Conservation (phyloP, 1,140 invertebrate genomes). For the Nasonia longicornis region DNA sequence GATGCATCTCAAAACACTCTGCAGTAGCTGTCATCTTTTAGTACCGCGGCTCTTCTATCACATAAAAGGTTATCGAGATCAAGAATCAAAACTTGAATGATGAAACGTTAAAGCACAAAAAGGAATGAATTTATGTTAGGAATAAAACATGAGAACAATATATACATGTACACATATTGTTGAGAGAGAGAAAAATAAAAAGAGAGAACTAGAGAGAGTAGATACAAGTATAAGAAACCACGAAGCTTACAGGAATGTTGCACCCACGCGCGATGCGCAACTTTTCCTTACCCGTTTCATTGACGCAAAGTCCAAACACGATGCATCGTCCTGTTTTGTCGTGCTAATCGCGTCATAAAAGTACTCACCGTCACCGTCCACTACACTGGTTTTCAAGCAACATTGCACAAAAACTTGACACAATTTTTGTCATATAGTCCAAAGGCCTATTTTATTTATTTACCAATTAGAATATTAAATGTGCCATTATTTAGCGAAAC, state of each 20-base stretch:
- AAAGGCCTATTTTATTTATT: background rate
- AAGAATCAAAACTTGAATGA: background rate
- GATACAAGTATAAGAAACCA: too few relatives aligned
- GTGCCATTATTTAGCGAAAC: background rate
- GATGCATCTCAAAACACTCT: constrained; percentile 12
- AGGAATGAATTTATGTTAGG: background rate
- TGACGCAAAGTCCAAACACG: background rate
- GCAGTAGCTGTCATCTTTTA: constrained; percentile 13
- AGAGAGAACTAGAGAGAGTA: background rate
- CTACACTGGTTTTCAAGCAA: background rate
- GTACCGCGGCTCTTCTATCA: background rate
- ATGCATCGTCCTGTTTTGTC: background rate
- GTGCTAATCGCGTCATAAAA: background rate
- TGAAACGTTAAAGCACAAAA: too few relatives aligned
- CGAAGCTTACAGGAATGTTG: too few relatives aligned
- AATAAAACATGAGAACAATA: background rate
- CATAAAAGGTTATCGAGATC: background rate
- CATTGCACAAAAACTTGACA: background rate
- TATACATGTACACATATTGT: background rate
- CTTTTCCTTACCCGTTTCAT: background rate
- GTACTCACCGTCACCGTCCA: background rate
- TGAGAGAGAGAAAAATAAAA: too few relatives aligned
- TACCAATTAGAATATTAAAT: background rate
- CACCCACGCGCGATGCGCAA: too few relatives aligned
- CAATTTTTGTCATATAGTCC: background rate